Evolutionary conservation across 1,140 invertebrate genomes (phyloP), one percentile per base, ranked within the genome.

Genomic region (Meloidogyne chitwoodi): DNA sequence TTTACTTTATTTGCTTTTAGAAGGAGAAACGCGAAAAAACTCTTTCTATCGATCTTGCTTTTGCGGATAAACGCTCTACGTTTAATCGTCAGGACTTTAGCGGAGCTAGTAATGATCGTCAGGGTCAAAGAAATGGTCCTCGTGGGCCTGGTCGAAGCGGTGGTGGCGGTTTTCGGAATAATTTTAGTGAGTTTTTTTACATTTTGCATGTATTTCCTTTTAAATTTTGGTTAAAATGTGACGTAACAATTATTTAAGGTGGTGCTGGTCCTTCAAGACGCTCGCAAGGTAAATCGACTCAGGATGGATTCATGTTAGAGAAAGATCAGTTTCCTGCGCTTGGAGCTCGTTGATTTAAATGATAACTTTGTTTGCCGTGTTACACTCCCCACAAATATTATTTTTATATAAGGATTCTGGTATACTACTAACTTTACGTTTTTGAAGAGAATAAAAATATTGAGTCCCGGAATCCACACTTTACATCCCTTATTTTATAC

Each of bases 291-390:
- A 56, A 56, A 56, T 56, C 48, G 19, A 19, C 19, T 56, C 48
- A 56, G 48, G 68, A 29, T 29, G 61, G 68, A n/a, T 73, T 73
- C 24, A 73, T 31, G 70, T n/a, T 73, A 27, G 70, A 73, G 19
- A 73, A 56, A 2, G 70, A 73, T n/a, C 70, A 73, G 56, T 73
- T 73, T 24, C 70, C 70, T 27, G 70, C 70, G 14, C 70, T 73
- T 24, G 70, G 70, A 24, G 56, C 70, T 8, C 70, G 10, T 6
- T 31, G 65, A 66, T 4, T 38, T 63, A 64, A 19, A 73, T 22
- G 56, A 61, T 29, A 24, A 64, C 29, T 63, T 14, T 64, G 56
- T 64, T 24, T 29, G 38, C 64, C 29, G 22, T 62, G 44, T 72
- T n/a, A 22, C n/a, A 11, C 27, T 73, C 22, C 48, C 56, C 31